phyloP scores from a whole-genome alignment of 2,797 vertebrate species.

The Syndactyla subalaris region DNA sequence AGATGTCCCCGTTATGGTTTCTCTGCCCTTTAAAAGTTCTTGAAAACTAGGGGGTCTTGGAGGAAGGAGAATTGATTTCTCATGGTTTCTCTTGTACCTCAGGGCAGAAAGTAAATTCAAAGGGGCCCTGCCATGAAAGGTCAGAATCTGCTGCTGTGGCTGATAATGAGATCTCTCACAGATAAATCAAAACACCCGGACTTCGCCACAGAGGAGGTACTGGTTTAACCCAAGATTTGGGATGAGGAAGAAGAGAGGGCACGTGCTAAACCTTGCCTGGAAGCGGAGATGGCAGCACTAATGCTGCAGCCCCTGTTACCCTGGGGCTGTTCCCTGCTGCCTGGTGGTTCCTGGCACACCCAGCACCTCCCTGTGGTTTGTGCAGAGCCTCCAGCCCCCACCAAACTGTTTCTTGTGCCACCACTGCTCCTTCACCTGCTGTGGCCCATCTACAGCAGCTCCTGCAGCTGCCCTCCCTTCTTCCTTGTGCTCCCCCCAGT shows the following conservation, averaged over 20 bases:
- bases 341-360: not conserved
- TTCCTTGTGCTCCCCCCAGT: no score
- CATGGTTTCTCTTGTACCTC: conserved; percentile 4
- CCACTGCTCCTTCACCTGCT: not conserved
- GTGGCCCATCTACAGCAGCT: no score
- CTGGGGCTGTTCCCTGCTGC: not conserved
- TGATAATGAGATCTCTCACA: conserved; percentile 55
- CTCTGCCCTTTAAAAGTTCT: conserved; percentile 32
- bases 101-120: conserved; percentile 61
- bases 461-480: no score
- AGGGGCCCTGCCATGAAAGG: conserved; percentile 48
- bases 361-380: not conserved
- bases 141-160: conserved; percentile 18
- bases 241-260: not conserved
- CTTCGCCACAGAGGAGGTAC: not conserved
- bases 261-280: not conserved
- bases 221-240: not conserved
- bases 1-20: not conserved
- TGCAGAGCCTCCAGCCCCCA: not conserved
- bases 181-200: conserved; percentile 48
- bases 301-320: fast-evolving
- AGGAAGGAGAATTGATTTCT: conserved; percentile 44
- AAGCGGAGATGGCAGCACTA: not conserved
- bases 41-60: conserved; percentile 20
- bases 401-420: fast-evolving